Conservation (phyloP, 1,140 invertebrate genomes). For the Lithobius niger region DNA sequence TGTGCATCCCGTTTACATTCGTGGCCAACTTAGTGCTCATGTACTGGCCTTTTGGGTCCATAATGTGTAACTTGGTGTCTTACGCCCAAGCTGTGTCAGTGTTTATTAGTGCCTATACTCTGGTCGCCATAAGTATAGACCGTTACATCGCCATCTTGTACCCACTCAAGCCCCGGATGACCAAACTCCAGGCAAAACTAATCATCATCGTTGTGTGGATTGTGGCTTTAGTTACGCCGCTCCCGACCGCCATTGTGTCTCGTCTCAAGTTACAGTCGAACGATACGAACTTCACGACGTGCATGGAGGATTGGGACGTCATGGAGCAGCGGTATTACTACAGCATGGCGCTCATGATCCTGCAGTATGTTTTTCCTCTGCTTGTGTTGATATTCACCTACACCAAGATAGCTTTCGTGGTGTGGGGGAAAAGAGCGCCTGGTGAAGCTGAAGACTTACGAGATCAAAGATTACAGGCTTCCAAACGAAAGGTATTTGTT, state of each 20-base stretch:
- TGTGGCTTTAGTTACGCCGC: conserved; percentile 60
- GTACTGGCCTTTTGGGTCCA: conserved; percentile 68
- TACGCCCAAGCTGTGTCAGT: conserved; percentile 65
- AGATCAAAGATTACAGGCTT: conserved; percentile 65
- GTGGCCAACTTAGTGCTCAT: conserved; percentile 54
- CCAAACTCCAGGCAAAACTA: conserved; percentile 50
- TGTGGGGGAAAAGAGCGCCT: conserved; percentile 74
- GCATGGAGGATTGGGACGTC: conserved; percentile 21
- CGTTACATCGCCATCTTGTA: conserved; percentile 77
- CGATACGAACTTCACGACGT: conserved; percentile 45
- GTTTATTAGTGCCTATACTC: conserved; percentile 66
- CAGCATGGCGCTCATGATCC: conserved; percentile 55
- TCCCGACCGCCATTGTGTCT: conserved; percentile 59
- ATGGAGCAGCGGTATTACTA: conserved; percentile 47
- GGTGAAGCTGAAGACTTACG: conserved; percentile 68
- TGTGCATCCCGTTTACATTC: conserved; percentile 77
- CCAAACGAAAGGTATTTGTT: conserved; percentile 86
- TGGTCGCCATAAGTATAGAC: conserved; percentile 73
- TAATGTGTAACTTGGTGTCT: conserved; percentile 60
- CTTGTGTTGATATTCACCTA: conserved; percentile 76
- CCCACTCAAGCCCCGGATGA: conserved; percentile 63
- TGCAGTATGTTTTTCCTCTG: conserved; percentile 76
- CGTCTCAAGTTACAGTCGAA: conserved; percentile 29
- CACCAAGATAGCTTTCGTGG: conserved; percentile 63
- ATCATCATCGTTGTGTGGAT: conserved; percentile 37